Conservation (phyloP, 2,113 vertebrate species). For the Nothobranchius kuhntae region DNA sequence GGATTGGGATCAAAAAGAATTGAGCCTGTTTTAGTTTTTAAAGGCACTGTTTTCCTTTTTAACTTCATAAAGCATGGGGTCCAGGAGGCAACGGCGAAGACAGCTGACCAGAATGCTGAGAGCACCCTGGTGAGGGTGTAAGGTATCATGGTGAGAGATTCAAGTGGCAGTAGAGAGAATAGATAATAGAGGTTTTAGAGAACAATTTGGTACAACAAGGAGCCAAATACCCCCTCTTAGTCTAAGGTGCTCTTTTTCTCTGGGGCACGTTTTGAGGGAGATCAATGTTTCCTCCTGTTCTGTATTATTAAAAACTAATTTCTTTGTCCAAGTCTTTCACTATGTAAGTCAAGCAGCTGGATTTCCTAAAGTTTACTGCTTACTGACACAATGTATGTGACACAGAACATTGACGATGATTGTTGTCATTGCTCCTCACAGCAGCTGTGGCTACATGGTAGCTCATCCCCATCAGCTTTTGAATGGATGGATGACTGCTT, state of each 20-base stretch:
- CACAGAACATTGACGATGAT: not conserved
- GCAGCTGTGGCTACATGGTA: too few relatives aligned
- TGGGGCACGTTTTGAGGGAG: slow-evolving; percentile 32
- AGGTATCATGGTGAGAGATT: slow-evolving; percentile 54
- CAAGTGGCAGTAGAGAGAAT: slow-evolving; percentile 39
- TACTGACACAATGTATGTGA: slow-evolving; percentile 1
- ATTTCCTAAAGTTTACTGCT: slow-evolving; percentile 16
- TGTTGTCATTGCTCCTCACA: too few relatives aligned
- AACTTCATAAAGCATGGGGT: slow-evolving; percentile 50
- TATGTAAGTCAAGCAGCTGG: slow-evolving; percentile 33
- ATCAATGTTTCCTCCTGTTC: slow-evolving; percentile 52
- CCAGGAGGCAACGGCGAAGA: slow-evolving; percentile 32
- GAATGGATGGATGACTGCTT: too few relatives aligned
- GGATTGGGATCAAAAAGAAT: slow-evolving; percentile 36
- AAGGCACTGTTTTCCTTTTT: slow-evolving; percentile 55
- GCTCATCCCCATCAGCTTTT: too few relatives aligned
- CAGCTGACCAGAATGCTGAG: slow-evolving; percentile 57
- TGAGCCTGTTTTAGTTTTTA: slow-evolving; percentile 63
- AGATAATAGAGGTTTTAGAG: slow-evolving; percentile 41
- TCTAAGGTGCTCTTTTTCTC: slow-evolving; percentile 48
- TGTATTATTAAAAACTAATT: slow-evolving; percentile 56
- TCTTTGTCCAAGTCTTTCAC: slow-evolving; percentile 37
- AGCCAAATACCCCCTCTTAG: slow-evolving; percentile 29
- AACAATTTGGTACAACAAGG: slow-evolving; percentile 37
- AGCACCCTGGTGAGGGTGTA: slow-evolving; percentile 60